A percentile compares a stretch with the other conserved stretches of the same genome.
These are phyloP conservation scores for Polietes domitor DNA, from an alignment of 2,888 invertebrate species.

Conservation along the genomic window DNA sequence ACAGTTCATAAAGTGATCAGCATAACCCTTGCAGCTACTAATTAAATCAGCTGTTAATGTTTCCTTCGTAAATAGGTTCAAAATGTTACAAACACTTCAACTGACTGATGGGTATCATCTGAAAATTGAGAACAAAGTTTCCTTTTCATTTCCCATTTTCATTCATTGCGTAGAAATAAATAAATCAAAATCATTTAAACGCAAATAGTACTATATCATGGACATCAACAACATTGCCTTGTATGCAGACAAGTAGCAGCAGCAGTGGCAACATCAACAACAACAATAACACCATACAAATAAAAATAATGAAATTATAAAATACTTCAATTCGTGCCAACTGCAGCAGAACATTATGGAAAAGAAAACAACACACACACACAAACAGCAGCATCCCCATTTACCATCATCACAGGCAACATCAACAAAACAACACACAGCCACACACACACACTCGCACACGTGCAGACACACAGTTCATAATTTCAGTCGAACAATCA, in stretches of 20 bases:
- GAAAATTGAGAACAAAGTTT: neutral
- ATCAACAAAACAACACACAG: conserved; percentile 38
- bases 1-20: too few species aligned
- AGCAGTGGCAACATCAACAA: neutral
- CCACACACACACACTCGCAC: conserved; percentile 34
- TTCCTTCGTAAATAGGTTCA: too few species aligned
- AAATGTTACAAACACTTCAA: too few species aligned
- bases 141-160: conserved; percentile 11
- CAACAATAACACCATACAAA: conserved; percentile 28
- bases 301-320: conserved; percentile 34
- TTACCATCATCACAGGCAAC: conserved; percentile 3
- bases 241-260: conserved; percentile 3
- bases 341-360: conserved; percentile 51
- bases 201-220: conserved; percentile 58
- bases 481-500: conserved; percentile 28
- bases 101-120: neutral
- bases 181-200: conserved; percentile 61
- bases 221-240: conserved; percentile 44
- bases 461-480: neutral
- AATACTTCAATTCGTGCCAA: neutral
- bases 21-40: too few species aligned
- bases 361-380: conserved; percentile 55
- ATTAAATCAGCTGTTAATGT: too few species aligned
- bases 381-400: conserved; percentile 40
- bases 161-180: conserved; percentile 6